A percentile compares a stretch with the other conserved stretches of the same genome.
These are phyloP conservation scores for Catharus minimus DNA, from an alignment of 2,113 vertebrate genomes.

Conservation along the genomic window DNA sequence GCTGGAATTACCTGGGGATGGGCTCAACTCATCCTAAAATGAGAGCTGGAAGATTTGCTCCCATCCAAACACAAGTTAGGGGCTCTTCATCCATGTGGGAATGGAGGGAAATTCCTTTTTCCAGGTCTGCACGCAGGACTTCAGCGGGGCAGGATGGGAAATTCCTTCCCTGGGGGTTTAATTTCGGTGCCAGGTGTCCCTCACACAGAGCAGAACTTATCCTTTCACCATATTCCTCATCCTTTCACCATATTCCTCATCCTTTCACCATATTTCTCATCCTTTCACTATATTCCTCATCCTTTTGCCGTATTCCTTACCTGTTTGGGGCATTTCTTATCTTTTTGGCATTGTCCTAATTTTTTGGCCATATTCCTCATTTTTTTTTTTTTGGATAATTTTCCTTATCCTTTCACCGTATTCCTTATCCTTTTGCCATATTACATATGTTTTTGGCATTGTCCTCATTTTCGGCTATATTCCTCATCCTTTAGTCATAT, in stretches of 20 bases:
- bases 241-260: not conserved
- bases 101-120: not conserved
- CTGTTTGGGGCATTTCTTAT: not conserved
- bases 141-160: not conserved
- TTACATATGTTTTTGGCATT: not conserved
- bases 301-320: not conserved
- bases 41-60: not conserved
- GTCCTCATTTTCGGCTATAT: too few relatives aligned
- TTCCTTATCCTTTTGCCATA: fast-evolving
- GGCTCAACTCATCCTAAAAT: not conserved
- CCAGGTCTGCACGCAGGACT: not conserved
- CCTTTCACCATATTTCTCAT: not conserved
- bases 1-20: not conserved
- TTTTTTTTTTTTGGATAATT: not conserved
- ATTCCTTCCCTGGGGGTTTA: not conserved
- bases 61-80: not conserved
- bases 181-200: not conserved
- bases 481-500: not conserved
- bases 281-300: not conserved
- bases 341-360: not conserved
- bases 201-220: not conserved
- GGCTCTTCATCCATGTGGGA: not conserved
- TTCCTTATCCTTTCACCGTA: fast-evolving
- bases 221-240: not conserved
- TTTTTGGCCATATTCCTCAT: not conserved